Evolutionary conservation across 2,888 invertebrate species (phyloP).

Genomic region (Mechanitis mazaeus): DNA sequence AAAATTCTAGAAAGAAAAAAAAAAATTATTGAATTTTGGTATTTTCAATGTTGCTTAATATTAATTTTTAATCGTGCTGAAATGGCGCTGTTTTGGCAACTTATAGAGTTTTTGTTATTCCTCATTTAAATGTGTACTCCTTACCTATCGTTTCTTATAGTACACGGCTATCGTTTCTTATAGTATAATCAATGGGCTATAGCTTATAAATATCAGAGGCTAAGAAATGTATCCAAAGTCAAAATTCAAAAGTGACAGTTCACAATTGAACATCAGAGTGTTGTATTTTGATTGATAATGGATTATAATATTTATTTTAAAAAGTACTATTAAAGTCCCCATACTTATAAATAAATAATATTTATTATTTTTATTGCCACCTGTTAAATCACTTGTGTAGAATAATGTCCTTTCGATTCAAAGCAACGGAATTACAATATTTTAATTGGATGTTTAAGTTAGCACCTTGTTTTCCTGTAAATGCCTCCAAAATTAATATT

Average conservation of each 20-base stretch:
- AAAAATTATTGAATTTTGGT: too few species aligned
- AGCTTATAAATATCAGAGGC: too few species aligned
- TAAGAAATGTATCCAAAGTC: too few species aligned
- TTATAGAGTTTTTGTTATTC: too few species aligned
- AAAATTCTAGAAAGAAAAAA: too few species aligned
- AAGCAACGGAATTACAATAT: constrained; percentile 65
- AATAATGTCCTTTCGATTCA: constrained; percentile 54
- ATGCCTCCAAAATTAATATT: constrained; percentile 81
- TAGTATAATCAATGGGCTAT: too few species aligned
- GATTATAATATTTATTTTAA: background rate
- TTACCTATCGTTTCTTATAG: too few species aligned
- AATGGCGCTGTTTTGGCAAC: too few species aligned
- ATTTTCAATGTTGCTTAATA: too few species aligned
- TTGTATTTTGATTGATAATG: background rate
- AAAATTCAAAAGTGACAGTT: background rate
- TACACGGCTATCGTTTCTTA: too few species aligned
- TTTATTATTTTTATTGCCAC: background rate
- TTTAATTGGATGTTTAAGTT: constrained; percentile 79
- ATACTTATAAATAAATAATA: background rate
- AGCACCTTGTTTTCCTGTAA: constrained; percentile 83
- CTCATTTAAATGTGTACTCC: too few species aligned
- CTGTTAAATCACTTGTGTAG: background rate
- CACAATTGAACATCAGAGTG: background rate
- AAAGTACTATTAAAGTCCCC: background rate
- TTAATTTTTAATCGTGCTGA: too few species aligned